Conservation (phyloP, 2,888 invertebrate genomes). For the Drosophila ochracea region DNA sequence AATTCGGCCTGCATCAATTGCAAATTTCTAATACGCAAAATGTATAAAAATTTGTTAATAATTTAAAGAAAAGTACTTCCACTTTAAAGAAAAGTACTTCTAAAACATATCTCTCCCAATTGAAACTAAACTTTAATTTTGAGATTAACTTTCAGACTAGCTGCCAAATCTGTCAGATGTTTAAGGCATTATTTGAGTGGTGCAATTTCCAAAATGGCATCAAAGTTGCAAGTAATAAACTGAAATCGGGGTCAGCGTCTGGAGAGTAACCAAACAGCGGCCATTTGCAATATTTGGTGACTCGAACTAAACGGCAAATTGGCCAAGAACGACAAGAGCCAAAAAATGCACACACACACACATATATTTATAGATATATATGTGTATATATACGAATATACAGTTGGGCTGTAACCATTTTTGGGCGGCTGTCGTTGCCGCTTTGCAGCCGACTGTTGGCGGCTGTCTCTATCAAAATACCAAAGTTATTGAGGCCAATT, state of each 20-base stretch:
- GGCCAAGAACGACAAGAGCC: conserved; percentile 67
- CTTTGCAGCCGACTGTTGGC: conserved; percentile 7
- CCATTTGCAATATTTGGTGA: conserved; percentile 38
- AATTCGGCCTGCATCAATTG: neutral
- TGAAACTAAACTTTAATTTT: neutral
- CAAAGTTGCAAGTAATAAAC: conserved; percentile 32
- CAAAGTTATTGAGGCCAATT: conserved; percentile 82
- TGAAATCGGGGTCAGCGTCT: conserved; percentile 49
- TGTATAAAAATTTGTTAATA: neutral
- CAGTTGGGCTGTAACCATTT: conserved; percentile 68
- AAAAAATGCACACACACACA: conserved; percentile 6
- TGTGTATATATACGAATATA: neutral
- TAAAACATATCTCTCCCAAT: neutral
- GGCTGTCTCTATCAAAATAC: conserved; percentile 68
- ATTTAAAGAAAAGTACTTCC: neutral
- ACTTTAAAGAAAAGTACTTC: neutral
- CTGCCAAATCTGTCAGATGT: neutral
- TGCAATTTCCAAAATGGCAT: conserved; percentile 36
- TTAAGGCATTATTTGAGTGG: neutral
- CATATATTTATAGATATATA: neutral
- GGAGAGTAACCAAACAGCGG: conserved; percentile 23
- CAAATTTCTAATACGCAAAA: neutral
- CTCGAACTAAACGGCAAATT: conserved; percentile 50
- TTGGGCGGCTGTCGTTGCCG: conserved; percentile 69
- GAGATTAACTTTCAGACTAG: neutral